Evolutionary conservation across 2,888 invertebrate genomes (phyloP), one percentile per base, ranked within the genome.

Genomic region (Dynastes tityus): DNA sequence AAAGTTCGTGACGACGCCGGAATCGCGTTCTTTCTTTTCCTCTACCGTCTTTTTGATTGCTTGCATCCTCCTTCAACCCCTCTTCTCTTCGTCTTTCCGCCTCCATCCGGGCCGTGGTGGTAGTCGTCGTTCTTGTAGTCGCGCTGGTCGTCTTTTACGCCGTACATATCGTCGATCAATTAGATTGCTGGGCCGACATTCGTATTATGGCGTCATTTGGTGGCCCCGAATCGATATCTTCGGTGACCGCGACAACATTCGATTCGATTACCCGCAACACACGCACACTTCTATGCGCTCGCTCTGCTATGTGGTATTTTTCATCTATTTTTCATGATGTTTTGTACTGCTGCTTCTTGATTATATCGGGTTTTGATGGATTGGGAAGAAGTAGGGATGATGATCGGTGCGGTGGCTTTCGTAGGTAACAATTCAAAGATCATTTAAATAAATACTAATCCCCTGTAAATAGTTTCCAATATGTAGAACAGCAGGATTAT

Each of bases 171-270:
- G 79, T 73, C 68, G 76, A 79, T 79, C 79, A 79, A 79, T 74
- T 79, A 79, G 61, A 79, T 75, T 73, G 76, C 77, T 16, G 74
- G 77, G 63, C 53, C 70, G 78, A 64, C 78, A 79, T 79, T 74
- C 73, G 61, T 74, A 74, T 74, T 74, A 74, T 80, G 81, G 81
- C 81, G 81, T 80, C 81, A 79, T 77, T 77, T 78, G 58, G 79
- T 32, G 63, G 63, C 11, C 63, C 77, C 79, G 40, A 81, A 81
- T 81, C 81, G 79, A 81, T 81, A 79, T 68, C 75, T 77, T 64
- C 77, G 77, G 78, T 78, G 76, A 78, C 75, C 78, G 75, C 76
- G 78, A 70, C 73, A 79, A 74, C 76, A 71, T 58, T 71, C 37
- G 49, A 61, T 45, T 61, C 61, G 61, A 61, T 74, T 74, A 49